phyloP scores from a whole-genome alignment of 2,888 invertebrate genomes.

The Yponomeuta plumbellus region DNA sequence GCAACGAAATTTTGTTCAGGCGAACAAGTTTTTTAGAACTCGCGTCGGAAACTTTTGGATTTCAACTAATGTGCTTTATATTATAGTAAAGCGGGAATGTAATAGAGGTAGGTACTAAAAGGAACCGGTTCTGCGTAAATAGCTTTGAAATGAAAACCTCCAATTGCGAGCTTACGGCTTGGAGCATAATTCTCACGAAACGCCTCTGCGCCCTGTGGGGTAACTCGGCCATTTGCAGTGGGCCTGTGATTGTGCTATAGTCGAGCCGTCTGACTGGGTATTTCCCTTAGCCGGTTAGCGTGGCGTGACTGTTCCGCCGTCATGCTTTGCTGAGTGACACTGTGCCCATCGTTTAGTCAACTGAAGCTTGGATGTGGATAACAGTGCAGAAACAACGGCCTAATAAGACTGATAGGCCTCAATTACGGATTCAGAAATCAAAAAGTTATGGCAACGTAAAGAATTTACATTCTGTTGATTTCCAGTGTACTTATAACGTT shows the following conservation, averaged over 20 bases:
- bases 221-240: background rate
- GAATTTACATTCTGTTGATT: no score
- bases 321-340: conserved; percentile 21
- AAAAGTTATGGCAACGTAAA: no score
- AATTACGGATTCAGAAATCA: background rate
- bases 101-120: background rate
- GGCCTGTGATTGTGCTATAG: background rate
- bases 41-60: background rate
- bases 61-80: background rate
- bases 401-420: background rate
- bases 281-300: conserved; percentile 9
- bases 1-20: no score
- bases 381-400: background rate
- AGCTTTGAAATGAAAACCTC: background rate
- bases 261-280: conserved; percentile 3
- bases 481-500: no score
- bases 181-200: conserved; percentile 5
- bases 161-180: background rate
- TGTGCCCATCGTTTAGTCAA: conserved; percentile 16
- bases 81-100: background rate
- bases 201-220: conserved; percentile 12
- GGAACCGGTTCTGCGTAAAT: conserved; percentile 11
- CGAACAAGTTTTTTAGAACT: background rate
- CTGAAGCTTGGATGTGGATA: background rate
- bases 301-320: conserved; percentile 19